phyloP scores from a whole-genome alignment of 1,140 invertebrate genomes.

The Heterodera carotae region DNA sequence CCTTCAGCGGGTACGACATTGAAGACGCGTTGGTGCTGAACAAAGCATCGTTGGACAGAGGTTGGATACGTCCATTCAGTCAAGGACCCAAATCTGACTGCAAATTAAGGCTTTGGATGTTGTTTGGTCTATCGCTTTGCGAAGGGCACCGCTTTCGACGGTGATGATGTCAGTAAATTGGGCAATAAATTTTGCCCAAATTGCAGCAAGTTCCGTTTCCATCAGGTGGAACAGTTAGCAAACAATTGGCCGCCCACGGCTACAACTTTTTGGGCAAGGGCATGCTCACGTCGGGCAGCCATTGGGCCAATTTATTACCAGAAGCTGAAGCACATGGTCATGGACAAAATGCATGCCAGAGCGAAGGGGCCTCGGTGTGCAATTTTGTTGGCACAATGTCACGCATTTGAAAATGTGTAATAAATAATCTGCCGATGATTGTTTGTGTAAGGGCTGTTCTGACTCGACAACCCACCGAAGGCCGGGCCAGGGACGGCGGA shows the following conservation, averaged over 20 bases:
- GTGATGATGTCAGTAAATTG: too few species aligned
- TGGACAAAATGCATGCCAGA: conserved; percentile 98
- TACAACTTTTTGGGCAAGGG: conserved; percentile 99
- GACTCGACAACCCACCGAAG: conserved; percentile 71
- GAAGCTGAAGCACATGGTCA: conserved; percentile 99
- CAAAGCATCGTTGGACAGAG: conserved; percentile 92
- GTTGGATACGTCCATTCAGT: not conserved
- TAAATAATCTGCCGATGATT: too few species aligned
- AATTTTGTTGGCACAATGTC: too few species aligned
- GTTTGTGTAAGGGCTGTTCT: conserved; percentile 64
- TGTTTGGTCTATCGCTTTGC: conserved; percentile 86
- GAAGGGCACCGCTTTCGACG: conserved; percentile 84
- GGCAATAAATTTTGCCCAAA: conserved; percentile 87
- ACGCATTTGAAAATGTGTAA: too few species aligned
- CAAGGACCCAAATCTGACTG: not conserved
- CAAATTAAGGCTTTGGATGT: conserved; percentile 74
- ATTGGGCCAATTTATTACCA: conserved; percentile 79
- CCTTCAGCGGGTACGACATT: conserved; percentile 98
- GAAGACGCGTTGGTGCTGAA: conserved; percentile 97
- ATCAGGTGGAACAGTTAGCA: conserved; percentile 56
- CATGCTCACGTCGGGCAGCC: conserved; percentile 88
- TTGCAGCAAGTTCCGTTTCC: too few species aligned
- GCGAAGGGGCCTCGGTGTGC: conserved; percentile 82
- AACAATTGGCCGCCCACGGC: conserved; percentile 82
- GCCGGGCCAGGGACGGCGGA: conserved; percentile 92